Conservation (phyloP, 2,888 invertebrate species). For the Celastrina argiolus region DNA sequence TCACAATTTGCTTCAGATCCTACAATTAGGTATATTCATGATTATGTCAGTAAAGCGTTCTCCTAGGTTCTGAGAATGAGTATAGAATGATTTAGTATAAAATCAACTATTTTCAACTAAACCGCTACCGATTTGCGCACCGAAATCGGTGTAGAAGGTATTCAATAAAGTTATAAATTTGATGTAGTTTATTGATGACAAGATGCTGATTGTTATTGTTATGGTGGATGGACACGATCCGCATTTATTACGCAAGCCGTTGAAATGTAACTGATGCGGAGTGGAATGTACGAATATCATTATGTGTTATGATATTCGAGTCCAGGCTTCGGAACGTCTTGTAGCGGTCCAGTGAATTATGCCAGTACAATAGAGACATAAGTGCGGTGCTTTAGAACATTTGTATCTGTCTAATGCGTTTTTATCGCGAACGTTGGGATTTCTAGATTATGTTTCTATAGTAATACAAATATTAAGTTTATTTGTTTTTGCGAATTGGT, state of each 20-base stretch:
- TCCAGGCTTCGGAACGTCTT: constrained; percentile 28
- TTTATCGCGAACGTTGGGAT: not conserved
- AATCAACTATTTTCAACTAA: too few relatives aligned
- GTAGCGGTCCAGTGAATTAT: constrained; percentile 25
- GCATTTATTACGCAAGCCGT: constrained; percentile 44
- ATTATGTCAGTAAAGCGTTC: too few relatives aligned
- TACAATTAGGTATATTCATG: too few relatives aligned
- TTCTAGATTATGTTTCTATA: not conserved
- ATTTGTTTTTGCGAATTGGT: too few relatives aligned
- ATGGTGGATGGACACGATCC: constrained; percentile 41
- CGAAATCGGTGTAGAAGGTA: not conserved
- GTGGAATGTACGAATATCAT: constrained; percentile 38
- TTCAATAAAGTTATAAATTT: constrained; percentile 43
- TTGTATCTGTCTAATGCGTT: not conserved
- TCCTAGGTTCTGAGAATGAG: too few relatives aligned
- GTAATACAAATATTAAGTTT: too few relatives aligned
- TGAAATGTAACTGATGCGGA: constrained; percentile 43
- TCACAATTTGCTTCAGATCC: too few relatives aligned
- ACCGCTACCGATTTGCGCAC: too few relatives aligned
- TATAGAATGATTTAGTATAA: too few relatives aligned
- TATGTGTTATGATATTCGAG: constrained; percentile 35
- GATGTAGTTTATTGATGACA: constrained; percentile 26
- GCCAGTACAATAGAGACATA: constrained; percentile 13
- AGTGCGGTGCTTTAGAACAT: not conserved
- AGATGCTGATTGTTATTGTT: constrained; percentile 34